Percentiles rank a stretch among this genome's conserved stretches.
Evolutionary conservation across 1,140 invertebrate genomes (phyloP).

Genomic region (Cyphomyrmex costatus): DNA sequence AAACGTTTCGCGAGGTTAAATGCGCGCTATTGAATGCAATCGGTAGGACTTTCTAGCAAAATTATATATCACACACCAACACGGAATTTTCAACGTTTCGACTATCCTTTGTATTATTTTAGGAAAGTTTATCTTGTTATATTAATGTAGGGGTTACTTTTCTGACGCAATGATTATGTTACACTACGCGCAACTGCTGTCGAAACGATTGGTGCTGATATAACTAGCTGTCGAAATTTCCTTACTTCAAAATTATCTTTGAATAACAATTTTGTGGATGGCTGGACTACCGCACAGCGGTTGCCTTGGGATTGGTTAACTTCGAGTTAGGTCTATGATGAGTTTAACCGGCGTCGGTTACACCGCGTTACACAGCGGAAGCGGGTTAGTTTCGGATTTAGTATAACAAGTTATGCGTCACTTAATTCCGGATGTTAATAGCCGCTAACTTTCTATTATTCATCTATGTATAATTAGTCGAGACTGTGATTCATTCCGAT

Average conservation of each 20-base stretch:
- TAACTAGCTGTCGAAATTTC: constrained; percentile 48
- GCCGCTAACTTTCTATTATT: constrained; percentile 59
- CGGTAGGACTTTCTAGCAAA: neutral
- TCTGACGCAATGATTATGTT: neutral
- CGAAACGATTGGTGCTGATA: neutral
- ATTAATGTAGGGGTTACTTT: constrained; percentile 14
- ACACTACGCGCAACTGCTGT: neutral
- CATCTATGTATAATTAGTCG: constrained; percentile 28
- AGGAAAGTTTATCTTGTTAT: constrained; percentile 11
- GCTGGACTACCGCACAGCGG: constrained; percentile 39
- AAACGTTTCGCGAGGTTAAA: neutral
- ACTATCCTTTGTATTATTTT: constrained; percentile 46
- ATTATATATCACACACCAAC: neutral
- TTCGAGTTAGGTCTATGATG: constrained; percentile 50
- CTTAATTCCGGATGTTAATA: constrained; percentile 59
- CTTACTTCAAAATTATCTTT: constrained; percentile 48
- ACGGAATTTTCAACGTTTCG: neutral
- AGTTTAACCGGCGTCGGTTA: constrained; percentile 60
- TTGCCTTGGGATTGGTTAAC: constrained; percentile 56
- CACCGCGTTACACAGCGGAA: constrained; percentile 30
- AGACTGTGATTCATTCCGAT: constrained; percentile 8
- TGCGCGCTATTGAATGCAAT: neutral
- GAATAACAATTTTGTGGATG: constrained; percentile 64
- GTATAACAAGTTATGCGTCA: constrained; percentile 61
- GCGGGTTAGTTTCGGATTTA: constrained; percentile 59